Conservation (phyloP, 2,113 vertebrate genomes). For the human (Homo sapiens) region GRCh38 chr2:203182501-203183000, state of each 20-base stretch:
- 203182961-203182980: neutral
- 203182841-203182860: slow-evolving; percentile 37
- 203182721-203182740: neutral
- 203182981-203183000: slow-evolving; percentile 42
- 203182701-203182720: slow-evolving; percentile 35
- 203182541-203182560: neutral
- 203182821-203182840: slow-evolving; percentile 6
- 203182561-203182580: neutral
- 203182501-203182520: slow-evolving; percentile 10
- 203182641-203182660: neutral
- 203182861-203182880: neutral
- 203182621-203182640: slow-evolving; percentile 28
- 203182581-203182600: neutral
- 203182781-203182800: neutral
- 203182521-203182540: neutral
- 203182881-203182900: neutral
- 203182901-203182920: slow-evolving; percentile 19
- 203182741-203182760: neutral
- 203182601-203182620: neutral
- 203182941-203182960: slow-evolving; percentile 11
- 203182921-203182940: neutral
- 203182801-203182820: slow-evolving; percentile 25
- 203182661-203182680: slow-evolving; percentile 15
- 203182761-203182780: slow-evolving; percentile 1
- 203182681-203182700: slow-evolving; percentile 11